These are phyloP conservation scores for Zaprionus gabonicus DNA, from an alignment of 1,140 invertebrate genomes.

Conservation along the genomic window DNA sequence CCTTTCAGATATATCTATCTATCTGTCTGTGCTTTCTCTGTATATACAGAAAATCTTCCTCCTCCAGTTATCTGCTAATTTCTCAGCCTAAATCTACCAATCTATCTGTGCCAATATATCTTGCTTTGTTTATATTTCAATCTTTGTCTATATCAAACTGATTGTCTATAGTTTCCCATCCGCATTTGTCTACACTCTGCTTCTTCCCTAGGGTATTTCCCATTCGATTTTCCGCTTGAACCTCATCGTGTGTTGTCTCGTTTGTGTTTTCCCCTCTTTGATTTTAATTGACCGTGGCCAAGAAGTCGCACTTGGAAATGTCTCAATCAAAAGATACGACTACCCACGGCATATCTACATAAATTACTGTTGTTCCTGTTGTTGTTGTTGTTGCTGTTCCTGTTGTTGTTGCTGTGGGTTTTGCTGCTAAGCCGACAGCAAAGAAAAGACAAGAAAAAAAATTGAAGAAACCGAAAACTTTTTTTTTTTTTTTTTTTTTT, in stretches of 20 bases:
- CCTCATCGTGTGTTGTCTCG: background rate
- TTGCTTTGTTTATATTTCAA: too few relatives aligned
- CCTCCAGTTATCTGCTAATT: too few relatives aligned
- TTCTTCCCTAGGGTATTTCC: conserved; percentile 10
- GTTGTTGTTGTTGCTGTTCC: conserved; percentile 21
- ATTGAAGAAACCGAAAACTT: conserved; percentile 61
- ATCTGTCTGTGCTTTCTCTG: too few relatives aligned
- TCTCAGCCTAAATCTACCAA: too few relatives aligned
- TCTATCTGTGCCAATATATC: too few relatives aligned
- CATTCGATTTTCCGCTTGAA: background rate
- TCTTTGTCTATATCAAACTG: background rate
- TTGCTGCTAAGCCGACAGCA: conserved; percentile 34
- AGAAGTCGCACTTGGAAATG: conserved; percentile 79
- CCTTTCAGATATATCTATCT: too few relatives aligned
- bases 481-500: conserved; percentile 74
- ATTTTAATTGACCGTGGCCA: conserved; percentile 76
- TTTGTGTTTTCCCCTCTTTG: conserved; percentile 23
- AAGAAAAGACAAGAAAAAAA: conserved; percentile 14
- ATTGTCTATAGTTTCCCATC: background rate
- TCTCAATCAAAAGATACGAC: conserved; percentile 68
- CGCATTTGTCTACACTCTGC: background rate
- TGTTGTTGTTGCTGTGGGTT: conserved; percentile 3
- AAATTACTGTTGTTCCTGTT: conserved; percentile 52
- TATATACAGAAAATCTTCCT: too few relatives aligned
- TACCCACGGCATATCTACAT: conserved; percentile 77